Evolutionary conservation across 1,140 invertebrate genomes (phyloP).

Genomic region (Rhizoglyphus robini): DNA sequence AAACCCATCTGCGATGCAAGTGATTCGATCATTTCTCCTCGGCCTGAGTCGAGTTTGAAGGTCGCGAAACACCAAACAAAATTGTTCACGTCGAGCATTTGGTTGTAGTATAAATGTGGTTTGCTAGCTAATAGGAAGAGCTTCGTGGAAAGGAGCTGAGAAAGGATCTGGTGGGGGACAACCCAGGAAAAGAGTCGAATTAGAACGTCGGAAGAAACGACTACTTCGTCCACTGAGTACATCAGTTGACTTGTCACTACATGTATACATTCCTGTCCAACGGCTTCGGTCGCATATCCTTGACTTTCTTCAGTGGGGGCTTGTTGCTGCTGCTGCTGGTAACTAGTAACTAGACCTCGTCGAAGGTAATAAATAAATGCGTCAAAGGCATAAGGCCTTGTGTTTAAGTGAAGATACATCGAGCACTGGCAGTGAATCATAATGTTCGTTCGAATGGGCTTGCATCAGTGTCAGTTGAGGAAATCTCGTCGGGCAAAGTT

Average conservation of each 20-base stretch:
- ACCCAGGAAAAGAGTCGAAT: conserved; percentile 86
- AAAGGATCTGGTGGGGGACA: conserved; percentile 93
- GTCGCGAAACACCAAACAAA: conserved; percentile 67
- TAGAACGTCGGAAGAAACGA: conserved; percentile 80
- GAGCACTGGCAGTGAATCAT: too few species aligned
- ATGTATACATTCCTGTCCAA: conserved; percentile 44
- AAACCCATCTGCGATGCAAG: conserved; percentile 51
- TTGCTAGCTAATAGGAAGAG: conserved; percentile 88
- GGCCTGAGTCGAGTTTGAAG: not conserved
- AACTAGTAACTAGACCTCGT: too few species aligned
- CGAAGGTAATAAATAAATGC: conserved; percentile 90
- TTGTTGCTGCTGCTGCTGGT: conserved; percentile 61
- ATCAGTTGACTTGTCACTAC: too few species aligned
- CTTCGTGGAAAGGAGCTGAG: too few species aligned
- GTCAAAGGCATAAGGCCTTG: conserved; percentile 90
- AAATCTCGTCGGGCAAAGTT: conserved; percentile 70
- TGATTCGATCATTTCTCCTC: conserved; percentile 39
- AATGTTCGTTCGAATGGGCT: conserved; percentile 85
- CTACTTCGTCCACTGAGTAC: too few species aligned
- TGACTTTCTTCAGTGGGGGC: conserved; percentile 31
- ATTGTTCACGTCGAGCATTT: conserved; percentile 75
- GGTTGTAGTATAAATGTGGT: conserved; percentile 89
- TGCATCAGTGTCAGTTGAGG: conserved; percentile 84
- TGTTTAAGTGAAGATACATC: conserved; percentile 79
- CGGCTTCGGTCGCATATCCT: conserved; percentile 48